Evolutionary conservation across 2,113 vertebrate species (phyloP), one percentile per base, ranked within the genome.

Genomic region (Percina caprodes): DNA sequence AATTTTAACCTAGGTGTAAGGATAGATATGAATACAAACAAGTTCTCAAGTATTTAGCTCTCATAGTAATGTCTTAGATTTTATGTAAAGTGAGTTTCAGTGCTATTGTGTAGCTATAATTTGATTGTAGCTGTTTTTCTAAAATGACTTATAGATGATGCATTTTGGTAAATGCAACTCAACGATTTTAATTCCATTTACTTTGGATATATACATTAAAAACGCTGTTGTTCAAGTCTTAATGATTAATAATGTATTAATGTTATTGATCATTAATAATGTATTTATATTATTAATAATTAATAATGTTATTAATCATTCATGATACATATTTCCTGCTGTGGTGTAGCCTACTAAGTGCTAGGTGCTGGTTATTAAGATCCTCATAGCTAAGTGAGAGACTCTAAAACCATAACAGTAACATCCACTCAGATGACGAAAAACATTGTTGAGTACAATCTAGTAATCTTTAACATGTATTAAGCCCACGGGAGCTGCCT

Each of bases 131-230:
- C 52, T 59, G 35, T 62, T 62, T 54, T 61, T 58, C 45, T 14
- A 15, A 56, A 2, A 66, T 16, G 14, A 14, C 15, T 60, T 33
- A 63, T 52, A 58, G 42, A 51, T 82, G 76, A 60, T 75, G 81
- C 81, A 85, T 79, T 79, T 87, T 75, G 71, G 52, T 82, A 74
- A 89, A 93, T 92, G 90, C 86, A 88, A 58, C 61, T 84, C 49
- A 71, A 80, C 69, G 45, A 67, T 73, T 66, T 74, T 61, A 74
- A 84, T 72, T 73, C 2, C 18, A 61, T 67, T 18, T 30, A 46
- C 48, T 49, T 49, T 49, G 39, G 39, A 9, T 42, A 42, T 42
- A 42, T 11, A 42, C 11, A 9, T 42, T 42, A 10, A 42, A 42
- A 42, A 42, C 10, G 16, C 49, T 51, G 49, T 51, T 1, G 51